Conservation (phyloP, 2,888 invertebrate genomes). For the Agonopterix arenella region DNA sequence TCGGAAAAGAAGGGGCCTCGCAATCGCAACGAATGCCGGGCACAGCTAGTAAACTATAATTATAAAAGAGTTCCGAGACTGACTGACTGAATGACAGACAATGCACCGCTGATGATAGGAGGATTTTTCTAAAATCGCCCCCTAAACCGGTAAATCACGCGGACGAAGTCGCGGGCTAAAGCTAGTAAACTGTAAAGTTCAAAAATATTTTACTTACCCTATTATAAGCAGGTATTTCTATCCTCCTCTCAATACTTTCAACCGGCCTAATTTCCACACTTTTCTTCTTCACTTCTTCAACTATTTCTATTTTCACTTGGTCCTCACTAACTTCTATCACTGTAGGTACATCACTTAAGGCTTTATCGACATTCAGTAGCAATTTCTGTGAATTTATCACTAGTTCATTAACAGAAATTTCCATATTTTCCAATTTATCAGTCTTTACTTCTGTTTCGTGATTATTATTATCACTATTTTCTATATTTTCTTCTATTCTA, state of each 20-base stretch:
- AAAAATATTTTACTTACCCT: conserved; percentile 23
- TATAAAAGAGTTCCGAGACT: too few relatives aligned
- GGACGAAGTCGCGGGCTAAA: too few relatives aligned
- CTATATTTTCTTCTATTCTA: conserved; percentile 3
- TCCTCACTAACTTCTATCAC: conserved; percentile 3
- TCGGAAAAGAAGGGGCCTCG: too few relatives aligned
- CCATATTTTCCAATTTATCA: conserved; percentile 17
- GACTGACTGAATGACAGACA: too few relatives aligned
- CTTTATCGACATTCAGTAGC: conserved; percentile 57
- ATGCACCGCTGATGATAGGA: too few relatives aligned
- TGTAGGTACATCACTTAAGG: conserved; percentile 27
- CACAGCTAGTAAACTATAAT: too few relatives aligned
- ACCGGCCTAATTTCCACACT: conserved; percentile 9
- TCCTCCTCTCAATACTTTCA: conserved; percentile 1
- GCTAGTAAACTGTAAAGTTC: too few relatives aligned
- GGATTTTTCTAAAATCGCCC: too few relatives aligned
- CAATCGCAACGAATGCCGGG: too few relatives aligned
- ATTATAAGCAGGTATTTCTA: conserved; percentile 17
- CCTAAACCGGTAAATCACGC: too few relatives aligned
- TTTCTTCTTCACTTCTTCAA: conserved; percentile 13
- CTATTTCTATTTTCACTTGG: conserved; percentile 2
- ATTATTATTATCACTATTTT: conserved; percentile 11
- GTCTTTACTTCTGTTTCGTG: conserved; percentile 28
- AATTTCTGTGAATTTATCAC: conserved; percentile 63
- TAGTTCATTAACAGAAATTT: conserved; percentile 47